phyloP scores from a whole-genome alignment of 2,888 invertebrate genomes.

The Macrophya annulata region DNA sequence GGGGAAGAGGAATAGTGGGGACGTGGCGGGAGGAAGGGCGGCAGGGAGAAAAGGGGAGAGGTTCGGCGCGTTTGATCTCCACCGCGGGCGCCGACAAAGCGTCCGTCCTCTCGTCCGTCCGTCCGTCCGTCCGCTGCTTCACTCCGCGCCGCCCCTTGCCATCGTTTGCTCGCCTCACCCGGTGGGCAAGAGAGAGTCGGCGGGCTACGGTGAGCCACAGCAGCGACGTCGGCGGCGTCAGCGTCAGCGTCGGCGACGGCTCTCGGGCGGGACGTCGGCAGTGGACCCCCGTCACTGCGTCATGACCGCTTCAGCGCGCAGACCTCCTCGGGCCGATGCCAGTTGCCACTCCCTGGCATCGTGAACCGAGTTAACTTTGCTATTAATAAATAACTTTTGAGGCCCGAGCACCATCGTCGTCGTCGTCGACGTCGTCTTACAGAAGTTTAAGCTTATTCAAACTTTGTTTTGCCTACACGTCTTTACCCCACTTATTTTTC shows the following conservation, averaged over 20 bases:
- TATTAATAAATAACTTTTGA: conserved; percentile 75
- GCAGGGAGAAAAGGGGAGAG: conserved; percentile 61
- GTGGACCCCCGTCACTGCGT: conserved; percentile 70
- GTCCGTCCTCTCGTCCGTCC: conserved; percentile 70
- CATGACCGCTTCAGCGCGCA: conserved; percentile 69
- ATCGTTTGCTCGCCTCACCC: conserved; percentile 56
- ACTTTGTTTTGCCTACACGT: conserved; percentile 24
- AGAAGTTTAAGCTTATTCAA: conserved; percentile 35
- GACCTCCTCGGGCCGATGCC: conserved; percentile 71
- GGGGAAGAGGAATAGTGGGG: conserved; percentile 59
- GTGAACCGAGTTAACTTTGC: conserved; percentile 69
- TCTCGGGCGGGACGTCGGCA: conserved; percentile 52
- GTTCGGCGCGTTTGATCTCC: conserved; percentile 77
- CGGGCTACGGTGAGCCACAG: conserved; percentile 57
- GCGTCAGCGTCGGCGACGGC: conserved; percentile 54
- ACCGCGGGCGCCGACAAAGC: conserved; percentile 79
- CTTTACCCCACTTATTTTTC: conserved; percentile 31
- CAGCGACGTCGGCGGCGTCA: conserved; percentile 41
- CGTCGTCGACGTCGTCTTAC: neutral
- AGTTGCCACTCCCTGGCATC: conserved; percentile 61
- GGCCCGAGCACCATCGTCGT: conserved; percentile 5
- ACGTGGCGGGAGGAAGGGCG: conserved; percentile 50
- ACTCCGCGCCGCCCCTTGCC: conserved; percentile 58
- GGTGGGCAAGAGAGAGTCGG: conserved; percentile 59
- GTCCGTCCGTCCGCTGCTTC: conserved; percentile 61